phyloP scores from a whole-genome alignment of 2,113 vertebrate species.

The Stomatorhinus ivindoensis region DNA sequence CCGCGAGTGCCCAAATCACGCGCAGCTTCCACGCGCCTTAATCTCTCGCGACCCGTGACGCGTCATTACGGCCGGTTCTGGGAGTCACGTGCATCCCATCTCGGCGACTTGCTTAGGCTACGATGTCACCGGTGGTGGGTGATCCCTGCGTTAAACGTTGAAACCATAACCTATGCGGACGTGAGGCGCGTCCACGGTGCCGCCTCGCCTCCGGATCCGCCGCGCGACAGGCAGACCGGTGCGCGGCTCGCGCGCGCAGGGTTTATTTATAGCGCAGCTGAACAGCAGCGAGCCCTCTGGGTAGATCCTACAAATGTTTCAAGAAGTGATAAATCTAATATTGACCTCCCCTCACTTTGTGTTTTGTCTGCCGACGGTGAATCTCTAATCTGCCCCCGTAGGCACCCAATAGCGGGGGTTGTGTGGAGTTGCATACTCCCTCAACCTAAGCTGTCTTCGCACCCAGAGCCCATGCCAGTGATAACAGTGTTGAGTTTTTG shows the following conservation, averaged over 20 bases:
- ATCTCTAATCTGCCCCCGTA: conserved; percentile 38
- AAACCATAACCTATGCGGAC: background rate
- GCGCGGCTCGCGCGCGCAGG: conserved; percentile 27
- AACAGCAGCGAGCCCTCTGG: conserved; percentile 32
- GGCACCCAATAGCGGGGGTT: conserved; percentile 8
- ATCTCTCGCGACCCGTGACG: background rate
- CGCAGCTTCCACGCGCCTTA: background rate
- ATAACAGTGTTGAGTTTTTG: background rate
- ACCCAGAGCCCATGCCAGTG: background rate
- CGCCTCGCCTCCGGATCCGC: background rate
- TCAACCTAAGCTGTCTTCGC: background rate
- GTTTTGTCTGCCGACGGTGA: conserved; percentile 22
- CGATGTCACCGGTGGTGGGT: background rate
- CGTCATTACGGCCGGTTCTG: background rate
- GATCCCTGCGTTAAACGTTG: background rate
- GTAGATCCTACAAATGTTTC: conserved; percentile 37
- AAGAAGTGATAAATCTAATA: conserved; percentile 40
- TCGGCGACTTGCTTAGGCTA: background rate
- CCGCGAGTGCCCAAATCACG: background rate
- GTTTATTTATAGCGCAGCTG: conserved; percentile 40
- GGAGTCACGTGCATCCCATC: background rate
- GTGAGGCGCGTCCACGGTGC: background rate
- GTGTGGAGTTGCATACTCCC: background rate
- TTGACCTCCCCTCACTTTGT: conserved; percentile 30
- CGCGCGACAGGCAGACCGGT: conserved; percentile 19